phyloP scores from a whole-genome alignment of 2,797 vertebrate genomes.

The Potorous gilbertii region DNA sequence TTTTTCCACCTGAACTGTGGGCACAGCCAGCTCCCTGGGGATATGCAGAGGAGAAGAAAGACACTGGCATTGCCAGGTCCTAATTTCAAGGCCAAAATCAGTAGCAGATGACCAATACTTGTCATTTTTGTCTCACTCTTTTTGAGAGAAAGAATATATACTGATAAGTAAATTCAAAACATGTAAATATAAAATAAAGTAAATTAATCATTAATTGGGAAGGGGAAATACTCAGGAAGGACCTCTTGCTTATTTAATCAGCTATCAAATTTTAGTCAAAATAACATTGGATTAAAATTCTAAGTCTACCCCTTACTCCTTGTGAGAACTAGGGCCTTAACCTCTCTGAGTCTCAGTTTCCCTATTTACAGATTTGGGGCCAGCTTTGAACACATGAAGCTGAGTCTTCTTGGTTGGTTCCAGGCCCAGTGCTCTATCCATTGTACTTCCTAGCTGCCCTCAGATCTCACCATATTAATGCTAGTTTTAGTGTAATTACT shows the following conservation, averaged over 20 bases:
- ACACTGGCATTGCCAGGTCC: conserved; percentile 53
- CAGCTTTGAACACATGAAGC: neutral
- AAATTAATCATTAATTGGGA: neutral
- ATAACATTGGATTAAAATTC: neutral
- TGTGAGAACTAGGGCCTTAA: neutral
- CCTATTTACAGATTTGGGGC: neutral
- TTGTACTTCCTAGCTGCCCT: neutral
- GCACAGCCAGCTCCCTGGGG: conserved; percentile 1
- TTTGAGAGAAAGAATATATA: neutral
- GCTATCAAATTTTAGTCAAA: neutral
- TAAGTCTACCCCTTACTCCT: neutral
- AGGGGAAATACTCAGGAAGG: neutral
- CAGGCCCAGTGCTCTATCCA: neutral
- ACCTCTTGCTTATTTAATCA: neutral
- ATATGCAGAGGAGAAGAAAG: conserved; percentile 55
- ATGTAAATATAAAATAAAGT: neutral
- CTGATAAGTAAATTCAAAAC: neutral
- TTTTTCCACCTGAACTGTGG: conserved; percentile 19
- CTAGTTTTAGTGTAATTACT: neutral
- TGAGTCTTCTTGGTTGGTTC: neutral
- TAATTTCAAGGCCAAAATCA: conserved; percentile 29
- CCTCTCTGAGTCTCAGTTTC: neutral
- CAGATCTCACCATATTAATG: neutral
- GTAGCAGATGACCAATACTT: neutral
- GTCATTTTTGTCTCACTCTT: neutral